A percentile compares a stretch with the other conserved stretches of the same genome.
phyloP scores from a whole-genome alignment of 2,113 vertebrate species.

The Pollachius pollachius region DNA sequence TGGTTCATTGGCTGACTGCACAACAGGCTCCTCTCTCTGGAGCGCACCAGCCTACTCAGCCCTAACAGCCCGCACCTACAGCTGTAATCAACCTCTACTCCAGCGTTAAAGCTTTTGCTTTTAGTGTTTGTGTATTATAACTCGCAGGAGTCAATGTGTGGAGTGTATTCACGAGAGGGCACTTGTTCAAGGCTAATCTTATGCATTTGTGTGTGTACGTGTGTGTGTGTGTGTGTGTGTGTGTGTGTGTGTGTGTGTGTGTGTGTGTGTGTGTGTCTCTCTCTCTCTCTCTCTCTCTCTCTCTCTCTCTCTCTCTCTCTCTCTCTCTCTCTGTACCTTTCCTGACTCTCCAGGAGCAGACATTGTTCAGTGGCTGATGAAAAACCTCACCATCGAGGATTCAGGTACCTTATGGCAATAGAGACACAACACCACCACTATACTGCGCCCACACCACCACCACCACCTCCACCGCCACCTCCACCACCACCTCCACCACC shows the following conservation, averaged over 20 bases:
- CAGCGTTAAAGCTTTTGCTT: neutral
- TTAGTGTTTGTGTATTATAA: neutral
- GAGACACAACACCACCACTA: neutral
- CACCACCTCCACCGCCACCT: neutral
- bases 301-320: too few relatives aligned
- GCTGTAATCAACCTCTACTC: neutral
- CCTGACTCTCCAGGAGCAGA: slow-evolving; percentile 79
- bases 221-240: neutral
- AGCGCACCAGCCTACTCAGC: slow-evolving; percentile 13
- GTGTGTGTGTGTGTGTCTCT: too few relatives aligned
- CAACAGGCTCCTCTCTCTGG: neutral
- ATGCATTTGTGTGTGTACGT: slow-evolving; percentile 20
- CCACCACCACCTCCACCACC: too few relatives aligned
- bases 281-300: too few relatives aligned
- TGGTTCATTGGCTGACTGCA: neutral
- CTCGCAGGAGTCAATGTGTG: neutral
- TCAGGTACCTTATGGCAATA: slow-evolving; percentile 77
- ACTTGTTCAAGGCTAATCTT: slow-evolving; percentile 2
- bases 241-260: too few relatives aligned
- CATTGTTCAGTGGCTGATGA: slow-evolving; percentile 95
- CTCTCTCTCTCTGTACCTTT: too few relatives aligned
- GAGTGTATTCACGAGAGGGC: slow-evolving; percentile 8
- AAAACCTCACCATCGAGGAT: slow-evolving; percentile 89
- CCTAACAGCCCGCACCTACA: slow-evolving; percentile 5
- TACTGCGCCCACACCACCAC: neutral